Evolutionary conservation across 2,888 invertebrate species (phyloP).

Genomic region (Hipparchia semele): DNA sequence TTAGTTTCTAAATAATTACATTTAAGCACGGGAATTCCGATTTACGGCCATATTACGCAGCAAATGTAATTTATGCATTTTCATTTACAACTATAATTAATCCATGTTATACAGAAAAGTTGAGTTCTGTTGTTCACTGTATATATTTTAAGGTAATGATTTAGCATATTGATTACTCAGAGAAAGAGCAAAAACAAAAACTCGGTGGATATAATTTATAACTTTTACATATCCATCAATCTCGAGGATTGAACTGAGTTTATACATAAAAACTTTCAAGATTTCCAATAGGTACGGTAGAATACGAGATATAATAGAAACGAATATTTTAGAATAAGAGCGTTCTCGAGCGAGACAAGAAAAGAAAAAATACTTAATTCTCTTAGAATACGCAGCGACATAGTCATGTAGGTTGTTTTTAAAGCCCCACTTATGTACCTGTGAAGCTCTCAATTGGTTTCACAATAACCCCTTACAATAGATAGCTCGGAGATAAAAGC

Average conservation of each 20-base stretch:
- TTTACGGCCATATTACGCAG: conserved; percentile 2
- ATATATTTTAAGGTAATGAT: no score
- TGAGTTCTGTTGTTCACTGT: no score
- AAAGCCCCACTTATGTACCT: conserved; percentile 38
- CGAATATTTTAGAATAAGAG: no score
- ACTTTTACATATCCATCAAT: no score
- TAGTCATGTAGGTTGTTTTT: conserved; percentile 30
- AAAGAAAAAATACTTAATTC: not conserved
- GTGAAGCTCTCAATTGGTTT: conserved; percentile 43
- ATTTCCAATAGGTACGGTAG: no score
- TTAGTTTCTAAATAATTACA: conserved; percentile 22
- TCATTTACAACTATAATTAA: conserved; percentile 4
- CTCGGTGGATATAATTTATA: no score
- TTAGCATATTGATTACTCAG: no score
- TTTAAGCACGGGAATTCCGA: conserved; percentile 1
- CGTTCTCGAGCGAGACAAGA: not conserved
- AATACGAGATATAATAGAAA: no score
- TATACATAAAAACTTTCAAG: no score
- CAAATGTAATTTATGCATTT: not conserved
- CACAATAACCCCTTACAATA: conserved; percentile 52
- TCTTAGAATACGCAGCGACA: conserved; percentile 25
- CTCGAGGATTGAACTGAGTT: no score
- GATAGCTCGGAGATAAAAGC: conserved; percentile 53
- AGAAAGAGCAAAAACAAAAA: no score
- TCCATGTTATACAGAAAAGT: no score